These are phyloP conservation scores for Triplophysa rosa DNA, from an alignment of 2,113 vertebrate species.

Conservation along the genomic window DNA sequence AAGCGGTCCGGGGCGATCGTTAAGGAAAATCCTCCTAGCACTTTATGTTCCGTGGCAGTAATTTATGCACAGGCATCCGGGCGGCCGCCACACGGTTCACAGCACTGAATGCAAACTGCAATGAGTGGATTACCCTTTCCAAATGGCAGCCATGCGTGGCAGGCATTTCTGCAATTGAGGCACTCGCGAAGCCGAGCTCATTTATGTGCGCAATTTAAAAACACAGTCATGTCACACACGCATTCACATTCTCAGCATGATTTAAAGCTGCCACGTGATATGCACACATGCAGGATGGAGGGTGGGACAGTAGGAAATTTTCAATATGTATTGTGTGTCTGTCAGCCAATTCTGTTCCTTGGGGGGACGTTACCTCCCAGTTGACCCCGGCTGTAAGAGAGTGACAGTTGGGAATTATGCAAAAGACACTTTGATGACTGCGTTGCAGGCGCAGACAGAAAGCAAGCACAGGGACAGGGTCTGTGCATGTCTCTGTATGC, in stretches of 20 bases:
- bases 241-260: constrained; percentile 20
- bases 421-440: constrained; percentile 40
- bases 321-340: constrained; percentile 36
- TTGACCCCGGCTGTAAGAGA: constrained; percentile 52
- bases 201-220: constrained; percentile 70
- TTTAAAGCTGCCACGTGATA: constrained; percentile 39
- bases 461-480: constrained; percentile 23
- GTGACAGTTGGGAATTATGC: constrained; percentile 48
- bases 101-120: constrained; percentile 73
- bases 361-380: constrained; percentile 55
- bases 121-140: constrained; percentile 78
- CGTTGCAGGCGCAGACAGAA: constrained; percentile 37
- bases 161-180: constrained; percentile 71
- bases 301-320: not conserved
- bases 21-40: constrained; percentile 76
- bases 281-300: constrained; percentile 4
- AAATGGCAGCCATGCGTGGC: constrained; percentile 72
- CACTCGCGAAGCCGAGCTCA: constrained; percentile 64
- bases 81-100: constrained; percentile 73
- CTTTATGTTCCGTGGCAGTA: constrained; percentile 77
- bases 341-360: constrained; percentile 44
- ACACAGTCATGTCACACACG: constrained; percentile 31
- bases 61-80: constrained; percentile 78
- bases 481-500: constrained; percentile 30
- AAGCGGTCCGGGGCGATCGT: constrained; percentile 72